Conservation (phyloP, 92 coral and sea anemone species). For the Pocillopora grandis region DNA sequence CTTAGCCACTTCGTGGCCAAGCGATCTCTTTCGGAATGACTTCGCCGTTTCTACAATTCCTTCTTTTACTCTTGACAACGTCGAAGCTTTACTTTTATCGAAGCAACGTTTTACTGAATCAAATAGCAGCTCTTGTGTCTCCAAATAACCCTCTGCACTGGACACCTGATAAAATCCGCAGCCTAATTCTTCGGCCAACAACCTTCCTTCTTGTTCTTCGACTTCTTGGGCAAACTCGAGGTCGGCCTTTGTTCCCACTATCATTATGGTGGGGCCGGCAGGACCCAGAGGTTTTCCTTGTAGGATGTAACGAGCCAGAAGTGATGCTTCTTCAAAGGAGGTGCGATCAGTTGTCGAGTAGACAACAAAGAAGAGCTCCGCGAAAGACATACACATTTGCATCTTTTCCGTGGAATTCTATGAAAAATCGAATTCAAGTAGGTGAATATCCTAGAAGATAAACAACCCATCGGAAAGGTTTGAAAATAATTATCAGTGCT, state of each 20-base stretch:
- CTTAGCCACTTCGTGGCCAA: not conserved
- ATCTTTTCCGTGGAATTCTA: conserved; percentile 89
- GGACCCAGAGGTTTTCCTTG: conserved; percentile 65
- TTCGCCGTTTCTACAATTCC: conserved; percentile 76
- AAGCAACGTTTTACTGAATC: conserved; percentile 67
- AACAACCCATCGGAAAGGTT: not conserved
- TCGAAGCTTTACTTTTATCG: conserved; percentile 59
- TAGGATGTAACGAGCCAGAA: conserved; percentile 79
- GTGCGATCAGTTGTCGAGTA: conserved; percentile 93
- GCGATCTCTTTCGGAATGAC: conserved; percentile 70
- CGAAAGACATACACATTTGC: conserved; percentile 78
- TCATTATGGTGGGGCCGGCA: conserved; percentile 50
- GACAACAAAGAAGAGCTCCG: conserved; percentile 92
- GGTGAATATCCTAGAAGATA: not conserved
- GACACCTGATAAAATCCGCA: conserved; percentile 87
- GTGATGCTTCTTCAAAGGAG: conserved; percentile 85
- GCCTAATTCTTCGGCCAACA: conserved; percentile 80
- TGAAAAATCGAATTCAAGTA: not conserved
- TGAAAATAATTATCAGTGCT: no score
- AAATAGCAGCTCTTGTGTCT: conserved; percentile 70
- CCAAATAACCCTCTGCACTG: conserved; percentile 71
- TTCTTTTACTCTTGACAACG: conserved; percentile 73
- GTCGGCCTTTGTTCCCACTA: conserved; percentile 89
- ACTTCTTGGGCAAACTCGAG: conserved; percentile 72
- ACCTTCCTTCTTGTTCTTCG: conserved; percentile 80